phyloP scores from a whole-genome alignment of 2,888 invertebrate genomes.

The Drosophila kambysellisi region DNA sequence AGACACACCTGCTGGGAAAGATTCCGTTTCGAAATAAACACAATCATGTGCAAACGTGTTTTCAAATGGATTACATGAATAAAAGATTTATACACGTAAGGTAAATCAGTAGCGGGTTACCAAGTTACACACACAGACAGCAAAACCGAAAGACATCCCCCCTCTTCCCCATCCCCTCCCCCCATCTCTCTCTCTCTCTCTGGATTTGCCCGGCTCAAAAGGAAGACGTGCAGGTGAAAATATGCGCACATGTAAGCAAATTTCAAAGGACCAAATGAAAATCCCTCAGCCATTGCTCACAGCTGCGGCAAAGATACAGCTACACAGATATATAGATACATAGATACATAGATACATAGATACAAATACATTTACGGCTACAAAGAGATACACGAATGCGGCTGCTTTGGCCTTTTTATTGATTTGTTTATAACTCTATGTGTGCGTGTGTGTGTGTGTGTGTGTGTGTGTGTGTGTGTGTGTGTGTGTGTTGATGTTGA shows the following conservation, averaged over 20 bases:
- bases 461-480: constrained; percentile 8
- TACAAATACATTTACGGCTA: constrained; percentile 15
- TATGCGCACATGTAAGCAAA: constrained; percentile 79
- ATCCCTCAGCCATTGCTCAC: constrained; percentile 33
- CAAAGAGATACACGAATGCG: constrained; percentile 27
- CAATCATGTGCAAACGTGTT: constrained; percentile 82
- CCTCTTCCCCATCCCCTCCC: background rate
- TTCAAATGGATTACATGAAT: constrained; percentile 81
- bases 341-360: constrained; percentile 10
- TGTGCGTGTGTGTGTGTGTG: constrained; percentile 20
- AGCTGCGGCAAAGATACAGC: constrained; percentile 27
- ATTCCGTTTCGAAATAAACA: constrained; percentile 75
- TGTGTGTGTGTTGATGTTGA: constrained; percentile 54
- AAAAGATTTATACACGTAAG: constrained; percentile 80
- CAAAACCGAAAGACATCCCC: constrained; percentile 29
- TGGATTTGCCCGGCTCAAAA: background rate
- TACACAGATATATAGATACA: constrained; percentile 11
- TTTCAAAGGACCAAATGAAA: constrained; percentile 57
- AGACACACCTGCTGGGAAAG: constrained; percentile 39
- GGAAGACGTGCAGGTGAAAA: constrained; percentile 69
- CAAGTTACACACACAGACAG: constrained; percentile 43
- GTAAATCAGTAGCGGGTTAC: constrained; percentile 80
- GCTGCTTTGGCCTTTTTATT: constrained; percentile 58
- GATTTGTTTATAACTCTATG: constrained; percentile 64
- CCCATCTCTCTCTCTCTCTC: background rate